Base-by-base conservation (phyloP, 2,113 vertebrate species). In the Lophotis ruficrista region DNA sequence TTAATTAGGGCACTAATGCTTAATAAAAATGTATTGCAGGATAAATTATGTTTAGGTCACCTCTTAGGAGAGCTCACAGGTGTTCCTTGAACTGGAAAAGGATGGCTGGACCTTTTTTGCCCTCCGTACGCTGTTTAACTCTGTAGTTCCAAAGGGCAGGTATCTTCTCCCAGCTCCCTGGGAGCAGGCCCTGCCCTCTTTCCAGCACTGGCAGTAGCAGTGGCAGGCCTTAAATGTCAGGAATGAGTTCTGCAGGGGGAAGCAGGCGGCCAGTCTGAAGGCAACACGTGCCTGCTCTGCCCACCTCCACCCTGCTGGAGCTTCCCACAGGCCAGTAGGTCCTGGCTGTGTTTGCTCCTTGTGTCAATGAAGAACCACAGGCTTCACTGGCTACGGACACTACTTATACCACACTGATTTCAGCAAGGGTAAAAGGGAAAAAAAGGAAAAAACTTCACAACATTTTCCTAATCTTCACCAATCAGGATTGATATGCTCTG, bases 1-100 rank as follows among this genome's bases (percentile, higher is more conserved):
- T 96, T 75, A 96, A 84, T 91, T 80, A 68, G 82, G 71, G 12
- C 41, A 90, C 27, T 91, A 95, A 91, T 90, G 65, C 76, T 95
- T 91, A 87, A 94, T 77, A 68, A 54, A 87, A 71, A 22, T 64
- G 31, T 69, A 92, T 77, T 64, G 25, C 61, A 83, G 57, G 94
- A 93, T 84, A 84, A 87, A 83, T 91, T 54, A n/a, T 65, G 80
- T 77, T 41, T 76, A 93, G 43, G 51, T 77, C 53, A 73, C 28
- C 18, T 66, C 69, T 83, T 76, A 75, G 51, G 87, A 84, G 48
- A 72, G 43, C 57, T 89, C 75, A 64, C 5, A 60, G 47, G 13
- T 78, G 41, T 75, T 51, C 15, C 22, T 16, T 56, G 43, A 48
- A 77, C 45, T 58, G 57, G 47, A 57, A 87, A 69, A 83, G 24